Conservation (phyloP, 92 coral and sea anemone species). For the Palythoa grandiflora region DNA sequence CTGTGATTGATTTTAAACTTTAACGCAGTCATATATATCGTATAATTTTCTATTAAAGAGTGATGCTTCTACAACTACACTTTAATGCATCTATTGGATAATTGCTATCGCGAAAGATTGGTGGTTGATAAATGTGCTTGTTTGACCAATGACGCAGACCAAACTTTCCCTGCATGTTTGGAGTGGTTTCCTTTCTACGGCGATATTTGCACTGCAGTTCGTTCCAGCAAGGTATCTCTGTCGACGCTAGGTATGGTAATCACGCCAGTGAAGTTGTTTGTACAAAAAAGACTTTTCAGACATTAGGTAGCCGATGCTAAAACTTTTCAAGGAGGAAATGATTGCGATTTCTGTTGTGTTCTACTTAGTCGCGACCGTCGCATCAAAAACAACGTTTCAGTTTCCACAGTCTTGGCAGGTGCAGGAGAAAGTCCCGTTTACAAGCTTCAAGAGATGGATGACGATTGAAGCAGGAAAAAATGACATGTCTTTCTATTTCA, state of each 20-base stretch:
- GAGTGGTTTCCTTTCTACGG: not conserved
- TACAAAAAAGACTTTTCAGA: not conserved
- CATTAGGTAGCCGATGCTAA: not conserved
- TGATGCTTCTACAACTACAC: slow-evolving; percentile 1
- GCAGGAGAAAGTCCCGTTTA: not conserved
- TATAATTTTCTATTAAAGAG: not conserved
- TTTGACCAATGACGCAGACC: slow-evolving; percentile 5
- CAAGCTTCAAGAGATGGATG: slow-evolving; percentile 22
- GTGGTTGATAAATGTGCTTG: slow-evolving; percentile 36
- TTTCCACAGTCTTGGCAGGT: not conserved
- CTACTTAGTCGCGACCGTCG: slow-evolving; percentile 9
- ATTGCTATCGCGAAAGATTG: slow-evolving; percentile 18
- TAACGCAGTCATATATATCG: not conserved
- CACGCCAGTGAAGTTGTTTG: not conserved
- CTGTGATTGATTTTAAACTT: not conserved
- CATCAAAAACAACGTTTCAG: slow-evolving; percentile 19
- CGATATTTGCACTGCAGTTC: not conserved
- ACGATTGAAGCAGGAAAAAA: not conserved
- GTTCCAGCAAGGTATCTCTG: not conserved
- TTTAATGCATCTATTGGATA: slow-evolving; percentile 8
- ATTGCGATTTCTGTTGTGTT: not conserved
- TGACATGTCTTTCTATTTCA: slow-evolving; percentile 13
- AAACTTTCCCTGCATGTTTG: not conserved
- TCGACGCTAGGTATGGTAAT: not conserved
- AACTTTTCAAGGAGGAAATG: slow-evolving; percentile 2